phyloP scores from a whole-genome alignment of 2,113 vertebrate genomes.

The Capreolus pygargus region DNA sequence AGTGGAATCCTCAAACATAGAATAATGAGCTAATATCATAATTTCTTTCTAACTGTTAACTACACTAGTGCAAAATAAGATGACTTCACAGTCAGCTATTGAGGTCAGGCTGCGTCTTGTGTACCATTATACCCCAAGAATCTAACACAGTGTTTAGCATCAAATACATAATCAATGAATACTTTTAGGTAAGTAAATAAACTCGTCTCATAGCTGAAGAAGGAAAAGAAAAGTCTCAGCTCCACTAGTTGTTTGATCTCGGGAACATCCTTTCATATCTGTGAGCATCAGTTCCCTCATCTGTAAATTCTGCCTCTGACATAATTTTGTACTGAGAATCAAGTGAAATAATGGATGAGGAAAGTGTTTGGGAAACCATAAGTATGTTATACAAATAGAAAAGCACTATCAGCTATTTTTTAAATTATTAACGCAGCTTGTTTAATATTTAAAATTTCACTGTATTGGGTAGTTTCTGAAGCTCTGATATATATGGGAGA shows the following conservation, averaged over 20 bases:
- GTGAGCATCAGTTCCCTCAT: not conserved
- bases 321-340: not conserved
- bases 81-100: not conserved
- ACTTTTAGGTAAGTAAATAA: not conserved
- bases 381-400: not conserved
- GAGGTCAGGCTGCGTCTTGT: not conserved
- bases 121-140: not conserved
- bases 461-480: not conserved
- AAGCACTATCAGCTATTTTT: not conserved
- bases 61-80: not conserved
- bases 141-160: not conserved
- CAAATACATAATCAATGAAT: not conserved
- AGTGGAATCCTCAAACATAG: not conserved
- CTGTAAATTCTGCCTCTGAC: not conserved
- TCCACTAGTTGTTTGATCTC: not conserved
- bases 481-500: not conserved
- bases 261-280: not conserved
- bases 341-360: slow-evolving; percentile 3
- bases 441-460: not conserved
- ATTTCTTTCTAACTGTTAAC: not conserved
- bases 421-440: not conserved
- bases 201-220: not conserved
- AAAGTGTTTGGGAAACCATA: not conserved
- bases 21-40: not conserved
- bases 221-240: not conserved